These are phyloP conservation scores for Astur gentilis DNA, from an alignment of 2,113 vertebrate species.

Conservation along the genomic window DNA sequence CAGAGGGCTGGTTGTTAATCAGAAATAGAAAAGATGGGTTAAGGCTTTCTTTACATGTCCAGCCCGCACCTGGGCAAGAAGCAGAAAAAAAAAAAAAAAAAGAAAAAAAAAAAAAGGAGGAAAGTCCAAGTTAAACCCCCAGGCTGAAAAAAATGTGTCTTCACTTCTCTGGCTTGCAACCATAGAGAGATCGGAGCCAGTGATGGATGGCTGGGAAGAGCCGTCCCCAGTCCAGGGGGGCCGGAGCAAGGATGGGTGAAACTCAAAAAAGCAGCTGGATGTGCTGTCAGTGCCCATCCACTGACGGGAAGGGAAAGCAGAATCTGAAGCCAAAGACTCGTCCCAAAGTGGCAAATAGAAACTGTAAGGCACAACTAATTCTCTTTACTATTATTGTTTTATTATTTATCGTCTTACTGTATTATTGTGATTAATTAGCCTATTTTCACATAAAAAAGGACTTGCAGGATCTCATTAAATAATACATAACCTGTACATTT, in stretches of 20 bases:
- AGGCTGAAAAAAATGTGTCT: background rate
- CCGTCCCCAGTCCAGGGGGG: accelerated
- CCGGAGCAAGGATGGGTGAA: background rate
- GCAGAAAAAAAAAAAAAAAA: background rate
- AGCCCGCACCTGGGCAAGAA: background rate
- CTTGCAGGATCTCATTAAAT: background rate
- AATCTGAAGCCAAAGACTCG: background rate
- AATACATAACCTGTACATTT: background rate
- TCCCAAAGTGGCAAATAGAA: background rate
- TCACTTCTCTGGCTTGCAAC: background rate
- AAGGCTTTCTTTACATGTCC: background rate
- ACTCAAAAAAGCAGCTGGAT: background rate
- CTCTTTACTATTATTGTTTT: background rate
- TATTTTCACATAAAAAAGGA: background rate
- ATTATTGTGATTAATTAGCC: background rate
- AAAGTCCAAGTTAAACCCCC: background rate
- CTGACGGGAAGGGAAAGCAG: background rate
- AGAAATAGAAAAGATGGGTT: background rate
- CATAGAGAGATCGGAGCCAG: accelerated
- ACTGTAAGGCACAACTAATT: background rate
- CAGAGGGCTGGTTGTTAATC: background rate
- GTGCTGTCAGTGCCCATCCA: background rate
- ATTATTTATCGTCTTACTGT: background rate
- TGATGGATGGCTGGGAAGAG: background rate
- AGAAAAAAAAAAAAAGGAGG: background rate